Percentiles rank a stretch among this genome's conserved stretches.
phyloP scores from a whole-genome alignment of 2,888 invertebrate species.

The Gisinianus flammeolus region DNA sequence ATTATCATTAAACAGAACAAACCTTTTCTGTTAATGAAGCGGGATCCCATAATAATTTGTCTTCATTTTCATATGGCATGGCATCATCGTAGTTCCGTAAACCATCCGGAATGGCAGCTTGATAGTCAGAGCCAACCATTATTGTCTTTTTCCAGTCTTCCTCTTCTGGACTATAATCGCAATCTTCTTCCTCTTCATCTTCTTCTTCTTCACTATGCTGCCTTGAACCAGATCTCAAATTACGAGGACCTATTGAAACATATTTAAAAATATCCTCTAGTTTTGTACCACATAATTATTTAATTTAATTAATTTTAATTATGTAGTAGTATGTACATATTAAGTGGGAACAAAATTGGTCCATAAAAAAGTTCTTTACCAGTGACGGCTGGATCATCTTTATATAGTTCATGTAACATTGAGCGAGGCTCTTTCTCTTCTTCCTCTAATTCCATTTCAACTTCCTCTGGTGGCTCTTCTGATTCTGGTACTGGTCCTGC shows the following conservation, averaged over 20 bases:
- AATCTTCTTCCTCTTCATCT: constrained; percentile 74
- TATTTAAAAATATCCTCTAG: too few relatives aligned
- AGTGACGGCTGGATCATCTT: constrained; percentile 62
- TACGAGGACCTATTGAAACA: constrained; percentile 63
- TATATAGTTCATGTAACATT: constrained; percentile 65
- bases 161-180: constrained; percentile 82
- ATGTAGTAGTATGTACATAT: too few relatives aligned
- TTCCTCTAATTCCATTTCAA: constrained; percentile 60
- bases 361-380: too few relatives aligned
- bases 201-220: constrained; percentile 74
- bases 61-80: constrained; percentile 93
- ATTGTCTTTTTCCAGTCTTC: constrained; percentile 91
- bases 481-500: constrained; percentile 33
- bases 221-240: constrained; percentile 69
- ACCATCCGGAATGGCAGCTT: constrained; percentile 91
- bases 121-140: constrained; percentile 93
- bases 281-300: too few relatives aligned
- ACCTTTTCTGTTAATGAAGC: constrained; percentile 71
- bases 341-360: too few relatives aligned
- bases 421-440: constrained; percentile 62
- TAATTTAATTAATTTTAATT: too few relatives aligned
- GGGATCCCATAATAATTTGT: constrained; percentile 93
- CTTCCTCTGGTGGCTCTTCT: constrained; percentile 30
- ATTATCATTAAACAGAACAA: not conserved
- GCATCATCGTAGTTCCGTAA: constrained; percentile 90